Percentiles rank a stretch among this genome's conserved stretches.
Conservation (phyloP, 1,140 invertebrate species). For the Ylistrum balloti region DNA sequence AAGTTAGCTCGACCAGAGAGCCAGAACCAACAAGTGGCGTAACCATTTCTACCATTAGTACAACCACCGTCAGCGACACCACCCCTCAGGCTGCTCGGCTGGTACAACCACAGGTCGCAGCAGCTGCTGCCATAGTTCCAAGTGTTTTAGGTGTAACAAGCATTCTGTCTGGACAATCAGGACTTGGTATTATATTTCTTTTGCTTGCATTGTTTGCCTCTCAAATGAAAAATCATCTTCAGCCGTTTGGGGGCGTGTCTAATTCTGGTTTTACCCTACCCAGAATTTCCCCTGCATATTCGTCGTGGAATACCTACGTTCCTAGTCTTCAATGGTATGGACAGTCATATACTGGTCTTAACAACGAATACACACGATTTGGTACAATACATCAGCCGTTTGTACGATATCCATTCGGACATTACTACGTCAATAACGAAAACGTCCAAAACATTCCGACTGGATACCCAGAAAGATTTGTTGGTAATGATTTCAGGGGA, state of each 20-base stretch:
- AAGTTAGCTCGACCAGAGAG: not conserved
- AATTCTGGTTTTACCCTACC: not conserved
- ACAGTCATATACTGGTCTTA: not conserved
- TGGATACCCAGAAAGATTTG: not conserved
- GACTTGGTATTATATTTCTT: not conserved
- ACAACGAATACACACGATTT: not conserved
- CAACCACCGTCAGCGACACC: not conserved
- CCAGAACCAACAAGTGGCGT: not conserved
- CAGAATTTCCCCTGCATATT: not conserved
- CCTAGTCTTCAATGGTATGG: not conserved
- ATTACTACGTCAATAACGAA: not conserved
- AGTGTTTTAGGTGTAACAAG: not conserved
- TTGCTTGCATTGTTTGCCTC: constrained; percentile 31
- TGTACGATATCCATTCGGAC: not conserved
- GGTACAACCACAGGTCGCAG: not conserved
- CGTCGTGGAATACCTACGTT: not conserved
- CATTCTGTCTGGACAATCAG: not conserved
- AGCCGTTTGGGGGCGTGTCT: not conserved
- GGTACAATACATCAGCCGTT: not conserved
- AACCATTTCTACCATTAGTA: not conserved
- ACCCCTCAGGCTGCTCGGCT: not conserved
- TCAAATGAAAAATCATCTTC: not conserved
- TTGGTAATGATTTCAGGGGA: not conserved
- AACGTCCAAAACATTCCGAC: not conserved
- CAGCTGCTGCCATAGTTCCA: not conserved